These are phyloP conservation scores for Elegia similella DNA, from an alignment of 2,888 invertebrate genomes.

Conservation along the genomic window DNA sequence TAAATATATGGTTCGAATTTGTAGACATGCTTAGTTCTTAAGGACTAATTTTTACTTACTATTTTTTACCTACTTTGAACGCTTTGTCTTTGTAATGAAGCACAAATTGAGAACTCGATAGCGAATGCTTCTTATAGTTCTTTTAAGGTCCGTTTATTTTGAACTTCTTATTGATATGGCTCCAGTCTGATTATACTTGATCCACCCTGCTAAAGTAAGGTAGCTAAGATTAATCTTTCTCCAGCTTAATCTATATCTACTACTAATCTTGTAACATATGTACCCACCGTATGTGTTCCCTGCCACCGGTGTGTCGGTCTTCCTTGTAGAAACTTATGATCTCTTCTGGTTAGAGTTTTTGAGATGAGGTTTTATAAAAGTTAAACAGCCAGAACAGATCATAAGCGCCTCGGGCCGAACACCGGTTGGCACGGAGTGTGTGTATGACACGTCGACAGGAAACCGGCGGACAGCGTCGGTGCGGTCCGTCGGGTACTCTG, in stretches of 20 bases:
- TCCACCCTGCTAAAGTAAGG: slow-evolving; percentile 47
- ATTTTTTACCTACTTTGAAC: slow-evolving; percentile 45
- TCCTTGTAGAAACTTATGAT: slow-evolving; percentile 42
- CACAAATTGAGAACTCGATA: slow-evolving; percentile 57
- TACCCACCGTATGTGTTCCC: slow-evolving; percentile 35
- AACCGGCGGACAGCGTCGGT: slow-evolving; percentile 99
- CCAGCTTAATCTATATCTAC: slow-evolving; percentile 39
- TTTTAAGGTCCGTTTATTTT: slow-evolving; percentile 49
- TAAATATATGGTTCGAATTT: slow-evolving; percentile 51
- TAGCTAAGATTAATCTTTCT: slow-evolving; percentile 44
- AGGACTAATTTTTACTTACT: slow-evolving; percentile 45
- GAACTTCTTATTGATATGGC: slow-evolving; percentile 46
- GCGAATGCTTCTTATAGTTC: slow-evolving; percentile 67
- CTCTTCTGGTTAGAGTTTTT: slow-evolving; percentile 39
- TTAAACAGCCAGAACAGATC: slow-evolving; percentile 45
- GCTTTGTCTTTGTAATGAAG: slow-evolving; percentile 69
- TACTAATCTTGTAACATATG: slow-evolving; percentile 28
- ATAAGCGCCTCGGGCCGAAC: slow-evolving; percentile 50
- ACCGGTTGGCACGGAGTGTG: slow-evolving; percentile 80
- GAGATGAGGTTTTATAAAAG: slow-evolving; percentile 4
- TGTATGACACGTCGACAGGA: slow-evolving; percentile 87
- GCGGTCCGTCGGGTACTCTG: slow-evolving; percentile 98
- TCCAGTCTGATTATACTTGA: slow-evolving; percentile 42
- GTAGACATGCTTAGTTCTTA: slow-evolving; percentile 70
- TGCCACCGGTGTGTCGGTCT: slow-evolving; percentile 55